Evolutionary conservation across 2,888 invertebrate species (phyloP).

Genomic region (Xestia c-nigrum): DNA sequence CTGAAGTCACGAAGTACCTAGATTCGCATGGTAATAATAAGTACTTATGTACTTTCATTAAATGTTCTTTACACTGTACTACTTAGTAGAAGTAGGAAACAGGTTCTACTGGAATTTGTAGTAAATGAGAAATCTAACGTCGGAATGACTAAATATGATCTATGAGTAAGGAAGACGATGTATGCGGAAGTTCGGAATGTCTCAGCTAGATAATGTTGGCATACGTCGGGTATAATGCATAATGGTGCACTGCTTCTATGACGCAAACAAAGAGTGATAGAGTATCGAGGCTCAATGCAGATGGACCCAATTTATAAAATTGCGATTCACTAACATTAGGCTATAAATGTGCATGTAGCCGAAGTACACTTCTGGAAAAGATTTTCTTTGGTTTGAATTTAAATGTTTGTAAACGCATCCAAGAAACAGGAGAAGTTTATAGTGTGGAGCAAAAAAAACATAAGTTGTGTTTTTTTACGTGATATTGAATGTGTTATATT

Average conservation of each 20-base stretch:
- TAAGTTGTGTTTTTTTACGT: too few species aligned
- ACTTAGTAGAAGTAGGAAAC: constrained; percentile 7
- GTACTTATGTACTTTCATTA: background rate
- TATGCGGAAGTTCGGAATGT: constrained; percentile 34
- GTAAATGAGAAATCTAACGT: background rate
- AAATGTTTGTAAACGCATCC: background rate
- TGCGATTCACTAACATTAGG: background rate
- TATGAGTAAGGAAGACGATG: constrained; percentile 10
- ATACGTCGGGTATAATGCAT: background rate
- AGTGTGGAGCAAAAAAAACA: background rate
- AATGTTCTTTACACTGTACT: background rate
- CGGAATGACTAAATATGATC: constrained; percentile 16
- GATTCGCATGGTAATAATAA: constrained; percentile 12
- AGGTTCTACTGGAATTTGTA: constrained; percentile 1
- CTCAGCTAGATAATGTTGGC: constrained; percentile 10
- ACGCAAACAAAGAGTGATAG: constrained; percentile 3
- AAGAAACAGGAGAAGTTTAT: background rate
- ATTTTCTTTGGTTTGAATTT: background rate
- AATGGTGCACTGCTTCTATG: constrained; percentile 21
- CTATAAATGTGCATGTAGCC: background rate
- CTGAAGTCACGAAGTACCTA: constrained; percentile 34
- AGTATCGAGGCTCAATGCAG: constrained; percentile 7
- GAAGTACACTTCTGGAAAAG: background rate
- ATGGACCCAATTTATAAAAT: background rate
- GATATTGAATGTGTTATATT: background rate